Evolutionary conservation across 2,797 vertebrate species (phyloP).

Genomic region (Graptemys geographica): DNA sequence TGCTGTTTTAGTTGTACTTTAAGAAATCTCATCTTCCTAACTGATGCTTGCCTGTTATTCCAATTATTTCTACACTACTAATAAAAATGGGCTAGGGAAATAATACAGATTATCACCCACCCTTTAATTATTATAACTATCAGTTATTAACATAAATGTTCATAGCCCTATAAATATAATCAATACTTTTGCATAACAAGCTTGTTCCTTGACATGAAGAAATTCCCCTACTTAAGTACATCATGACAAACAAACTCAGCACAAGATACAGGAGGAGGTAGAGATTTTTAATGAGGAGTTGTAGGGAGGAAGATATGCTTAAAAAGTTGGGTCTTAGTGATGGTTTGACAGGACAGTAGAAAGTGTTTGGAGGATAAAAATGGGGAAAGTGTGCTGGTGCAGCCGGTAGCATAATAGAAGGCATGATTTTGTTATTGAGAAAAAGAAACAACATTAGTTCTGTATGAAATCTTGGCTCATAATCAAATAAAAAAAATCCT

Average conservation of each 20-base stretch:
- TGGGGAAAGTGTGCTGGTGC: neutral
- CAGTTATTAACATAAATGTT: neutral
- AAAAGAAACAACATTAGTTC: neutral
- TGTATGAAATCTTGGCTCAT: neutral
- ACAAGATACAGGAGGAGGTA: neutral
- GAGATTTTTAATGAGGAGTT: neutral
- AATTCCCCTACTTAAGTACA: neutral
- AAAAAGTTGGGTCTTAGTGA: neutral
- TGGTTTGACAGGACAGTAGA: neutral
- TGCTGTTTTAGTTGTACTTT: neutral
- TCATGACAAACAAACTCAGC: neutral
- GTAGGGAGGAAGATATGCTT: rapidly evolving
- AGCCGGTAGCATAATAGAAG: neutral
- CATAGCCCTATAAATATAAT: neutral
- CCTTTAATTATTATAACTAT: neutral
- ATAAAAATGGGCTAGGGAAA: neutral
- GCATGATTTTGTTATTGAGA: neutral
- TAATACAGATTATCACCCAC: neutral
- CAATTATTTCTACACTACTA: neutral
- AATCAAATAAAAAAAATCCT: neutral
- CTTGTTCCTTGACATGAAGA: neutral
- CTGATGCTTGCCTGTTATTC: neutral
- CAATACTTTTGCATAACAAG: neutral
- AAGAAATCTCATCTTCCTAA: neutral
- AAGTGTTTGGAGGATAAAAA: neutral